Conservation (phyloP, 2,113 vertebrate species). For the Daphoenositta chrysoptera region DNA sequence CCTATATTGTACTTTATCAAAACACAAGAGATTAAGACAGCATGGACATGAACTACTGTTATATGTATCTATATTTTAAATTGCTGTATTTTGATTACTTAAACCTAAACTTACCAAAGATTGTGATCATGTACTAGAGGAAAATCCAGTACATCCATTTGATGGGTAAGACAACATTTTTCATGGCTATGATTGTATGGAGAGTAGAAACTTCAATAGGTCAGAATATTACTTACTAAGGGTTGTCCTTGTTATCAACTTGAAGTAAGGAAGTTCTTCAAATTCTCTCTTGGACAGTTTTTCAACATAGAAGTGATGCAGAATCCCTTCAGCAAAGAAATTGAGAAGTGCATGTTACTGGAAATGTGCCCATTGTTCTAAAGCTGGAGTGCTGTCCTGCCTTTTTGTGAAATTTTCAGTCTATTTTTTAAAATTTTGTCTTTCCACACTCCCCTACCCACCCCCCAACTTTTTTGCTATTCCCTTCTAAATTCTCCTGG, state of each 20-base stretch:
- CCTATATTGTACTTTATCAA: background rate
- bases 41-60: background rate
- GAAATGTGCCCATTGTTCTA: background rate
- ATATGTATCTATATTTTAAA: background rate
- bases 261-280: conserved; percentile 78
- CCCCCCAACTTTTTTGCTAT: accelerated
- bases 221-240: conserved; percentile 72
- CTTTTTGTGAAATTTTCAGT: background rate
- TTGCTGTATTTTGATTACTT: background rate
- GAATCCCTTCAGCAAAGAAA: conserved; percentile 67
- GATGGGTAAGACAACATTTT: background rate
- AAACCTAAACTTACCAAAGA: background rate
- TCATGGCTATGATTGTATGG: background rate
- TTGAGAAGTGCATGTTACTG: background rate
- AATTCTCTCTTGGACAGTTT: conserved; percentile 78
- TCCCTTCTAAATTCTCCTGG: background rate
- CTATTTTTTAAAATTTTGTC: background rate
- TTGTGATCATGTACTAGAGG: background rate
- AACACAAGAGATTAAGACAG: background rate
- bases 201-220: background rate
- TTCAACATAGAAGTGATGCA: conserved; percentile 74
- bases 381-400: background rate
- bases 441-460: background rate
- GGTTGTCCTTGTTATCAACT: conserved; percentile 78
- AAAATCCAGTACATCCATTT: background rate